Percentiles rank a stretch among this genome's conserved stretches.
Conservation (phyloP, 2,113 vertebrate genomes). For the Desmodus rotundus region DNA sequence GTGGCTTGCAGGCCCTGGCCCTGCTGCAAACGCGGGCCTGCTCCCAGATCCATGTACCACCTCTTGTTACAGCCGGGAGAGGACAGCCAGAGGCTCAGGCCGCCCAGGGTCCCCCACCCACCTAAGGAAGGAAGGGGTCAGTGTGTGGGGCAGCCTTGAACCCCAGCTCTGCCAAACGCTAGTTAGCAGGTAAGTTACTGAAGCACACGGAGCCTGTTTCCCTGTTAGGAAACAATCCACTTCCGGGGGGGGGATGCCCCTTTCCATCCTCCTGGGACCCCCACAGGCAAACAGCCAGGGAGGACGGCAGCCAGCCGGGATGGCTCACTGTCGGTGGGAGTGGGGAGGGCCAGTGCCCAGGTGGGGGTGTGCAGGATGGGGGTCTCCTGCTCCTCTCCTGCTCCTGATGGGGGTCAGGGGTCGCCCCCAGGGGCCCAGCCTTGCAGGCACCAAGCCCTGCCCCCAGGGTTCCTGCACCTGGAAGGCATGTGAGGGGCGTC, state of each 20-base stretch:
- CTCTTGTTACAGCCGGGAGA: neutral
- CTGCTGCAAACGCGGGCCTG: neutral
- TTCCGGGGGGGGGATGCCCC: neutral
- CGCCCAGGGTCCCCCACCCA: neutral
- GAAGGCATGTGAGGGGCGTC: neutral
- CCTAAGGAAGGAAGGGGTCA: accelerated
- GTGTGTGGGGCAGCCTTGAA: accelerated
- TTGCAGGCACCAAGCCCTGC: neutral
- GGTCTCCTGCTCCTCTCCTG: neutral
- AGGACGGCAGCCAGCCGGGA: accelerated
- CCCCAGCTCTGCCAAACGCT: neutral
- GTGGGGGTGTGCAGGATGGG: accelerated
- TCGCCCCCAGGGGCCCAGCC: accelerated
- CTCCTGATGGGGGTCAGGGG: neutral
- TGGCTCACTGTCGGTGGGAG: accelerated
- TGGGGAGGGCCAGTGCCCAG: neutral
- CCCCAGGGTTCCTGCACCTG: accelerated
- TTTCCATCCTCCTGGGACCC: neutral
- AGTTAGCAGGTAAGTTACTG: accelerated
- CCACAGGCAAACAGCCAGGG: neutral
- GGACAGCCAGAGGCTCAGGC: neutral
- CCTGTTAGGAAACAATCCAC: neutral
- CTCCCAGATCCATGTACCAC: neutral
- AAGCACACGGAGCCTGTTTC: neutral
- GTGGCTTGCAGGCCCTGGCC: neutral